Conservation (phyloP, 2,888 invertebrate genomes). For the Amphipoea lucens region DNA sequence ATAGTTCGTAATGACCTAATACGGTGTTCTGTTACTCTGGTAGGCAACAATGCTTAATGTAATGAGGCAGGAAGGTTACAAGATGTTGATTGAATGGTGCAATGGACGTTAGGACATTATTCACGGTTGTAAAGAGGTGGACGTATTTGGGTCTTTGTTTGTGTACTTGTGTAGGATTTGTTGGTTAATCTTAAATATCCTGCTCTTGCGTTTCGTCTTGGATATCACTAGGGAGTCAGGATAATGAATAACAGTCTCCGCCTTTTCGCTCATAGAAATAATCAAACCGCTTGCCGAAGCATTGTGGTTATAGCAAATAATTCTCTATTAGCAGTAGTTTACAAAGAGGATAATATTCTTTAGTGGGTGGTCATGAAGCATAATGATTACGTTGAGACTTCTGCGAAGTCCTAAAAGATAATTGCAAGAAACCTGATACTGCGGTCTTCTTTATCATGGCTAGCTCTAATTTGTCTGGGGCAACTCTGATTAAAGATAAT, state of each 20-base stretch:
- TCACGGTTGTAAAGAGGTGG: conserved; percentile 46
- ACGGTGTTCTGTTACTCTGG: conserved; percentile 62
- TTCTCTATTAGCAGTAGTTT: background rate
- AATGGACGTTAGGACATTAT: conserved; percentile 57
- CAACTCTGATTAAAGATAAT: conserved; percentile 39
- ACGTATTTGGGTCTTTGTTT: conserved; percentile 42
- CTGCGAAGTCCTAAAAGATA: conserved; percentile 37
- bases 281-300: background rate
- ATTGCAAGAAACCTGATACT: conserved; percentile 27
- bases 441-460: conserved; percentile 41
- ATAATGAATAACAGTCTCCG: background rate
- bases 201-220: background rate
- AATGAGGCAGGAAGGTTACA: conserved; percentile 62
- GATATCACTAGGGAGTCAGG: background rate
- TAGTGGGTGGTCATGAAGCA: background rate
- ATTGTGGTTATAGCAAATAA: background rate
- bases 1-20: conserved; percentile 64
- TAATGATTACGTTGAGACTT: background rate
- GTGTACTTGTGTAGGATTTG: background rate
- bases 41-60: conserved; percentile 62
- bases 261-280: background rate
- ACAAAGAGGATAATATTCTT: background rate
- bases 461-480: conserved; percentile 30
- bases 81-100: conserved; percentile 64
- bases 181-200: background rate